Percentiles rank a stretch among this genome's conserved stretches.
These are phyloP conservation scores for Acanthosepion esculentum DNA, from an alignment of 2,888 invertebrate genomes.

Conservation along the genomic window DNA sequence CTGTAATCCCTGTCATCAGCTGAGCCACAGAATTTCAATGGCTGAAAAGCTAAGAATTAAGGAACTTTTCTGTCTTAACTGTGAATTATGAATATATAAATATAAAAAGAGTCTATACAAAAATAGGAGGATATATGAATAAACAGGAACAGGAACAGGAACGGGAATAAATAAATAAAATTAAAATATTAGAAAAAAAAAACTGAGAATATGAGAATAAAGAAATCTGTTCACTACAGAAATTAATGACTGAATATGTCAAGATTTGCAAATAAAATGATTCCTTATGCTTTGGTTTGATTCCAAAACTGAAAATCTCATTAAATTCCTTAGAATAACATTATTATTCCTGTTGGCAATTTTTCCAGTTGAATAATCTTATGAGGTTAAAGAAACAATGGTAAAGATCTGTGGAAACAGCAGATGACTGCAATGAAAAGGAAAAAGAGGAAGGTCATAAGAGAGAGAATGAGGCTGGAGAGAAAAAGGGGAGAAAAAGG, in stretches of 20 bases:
- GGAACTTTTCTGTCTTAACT: too few species aligned
- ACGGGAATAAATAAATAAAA: not conserved
- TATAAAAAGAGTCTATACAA: not conserved
- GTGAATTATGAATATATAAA: not conserved
- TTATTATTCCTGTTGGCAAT: slow-evolving; percentile 1
- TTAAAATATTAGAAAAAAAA: not conserved
- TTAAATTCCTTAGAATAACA: slow-evolving; percentile 6
- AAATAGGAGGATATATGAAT: not conserved
- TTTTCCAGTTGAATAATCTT: not conserved
- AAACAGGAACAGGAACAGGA: not conserved
- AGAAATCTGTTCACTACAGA: not conserved
- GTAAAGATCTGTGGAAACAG: not conserved
- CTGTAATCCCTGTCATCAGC: too few species aligned
- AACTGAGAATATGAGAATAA: not conserved
- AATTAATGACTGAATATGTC: not conserved
- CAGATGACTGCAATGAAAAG: not conserved
- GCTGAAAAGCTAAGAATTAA: too few species aligned
- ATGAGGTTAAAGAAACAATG: slow-evolving; percentile 17
- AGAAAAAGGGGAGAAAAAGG: not conserved
- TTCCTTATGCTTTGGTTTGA: not conserved
- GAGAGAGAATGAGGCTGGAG: too few species aligned
- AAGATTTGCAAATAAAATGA: too few species aligned
- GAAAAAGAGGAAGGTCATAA: not conserved
- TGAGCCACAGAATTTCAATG: too few species aligned
- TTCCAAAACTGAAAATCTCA: slow-evolving; percentile 33